Evolutionary conservation across 2,888 invertebrate genomes (phyloP).

Genomic region (Tetragnatha montana): DNA sequence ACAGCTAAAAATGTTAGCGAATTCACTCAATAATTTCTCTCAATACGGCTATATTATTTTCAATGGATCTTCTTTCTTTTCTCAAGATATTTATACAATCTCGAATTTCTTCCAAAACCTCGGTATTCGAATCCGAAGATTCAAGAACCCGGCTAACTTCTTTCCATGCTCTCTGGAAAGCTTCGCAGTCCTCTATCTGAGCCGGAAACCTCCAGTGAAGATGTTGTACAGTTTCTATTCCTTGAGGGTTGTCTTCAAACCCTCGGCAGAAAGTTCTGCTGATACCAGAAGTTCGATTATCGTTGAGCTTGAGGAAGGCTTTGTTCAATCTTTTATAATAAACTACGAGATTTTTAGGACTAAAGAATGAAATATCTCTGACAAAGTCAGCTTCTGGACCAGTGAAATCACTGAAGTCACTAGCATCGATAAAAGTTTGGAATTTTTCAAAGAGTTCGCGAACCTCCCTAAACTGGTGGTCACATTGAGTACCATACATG

Average conservation of each 20-base stretch:
- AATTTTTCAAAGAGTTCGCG: constrained; percentile 38
- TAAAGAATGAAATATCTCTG: constrained; percentile 15
- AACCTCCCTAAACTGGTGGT: constrained; percentile 36
- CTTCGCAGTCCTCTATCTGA: background rate
- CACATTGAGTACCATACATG: constrained; percentile 31
- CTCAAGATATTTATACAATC: constrained; percentile 6
- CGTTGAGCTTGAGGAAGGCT: constrained; percentile 2
- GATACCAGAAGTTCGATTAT: background rate
- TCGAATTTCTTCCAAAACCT: constrained; percentile 17
- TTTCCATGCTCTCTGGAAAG: constrained; percentile 13
- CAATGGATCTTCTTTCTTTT: constrained; percentile 5
- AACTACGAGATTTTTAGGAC: constrained; percentile 18
- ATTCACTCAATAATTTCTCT: background rate
- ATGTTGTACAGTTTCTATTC: background rate
- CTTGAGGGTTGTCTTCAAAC: constrained; percentile 13
- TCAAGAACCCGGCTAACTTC: constrained; percentile 18
- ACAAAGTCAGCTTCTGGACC: constrained; percentile 16
- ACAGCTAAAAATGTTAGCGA: no score
- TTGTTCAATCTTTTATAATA: constrained; percentile 33
- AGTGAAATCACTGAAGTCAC: background rate
- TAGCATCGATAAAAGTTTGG: background rate
- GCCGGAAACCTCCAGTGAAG: constrained; percentile 21
- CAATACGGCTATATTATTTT: constrained; percentile 5
- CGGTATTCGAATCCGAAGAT: background rate
- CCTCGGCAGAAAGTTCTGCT: constrained; percentile 20